A percentile compares a stretch with the other conserved stretches of the same genome.
phyloP scores from a whole-genome alignment of 2,888 invertebrate genomes.

The Cecidostiba fungosa region DNA sequence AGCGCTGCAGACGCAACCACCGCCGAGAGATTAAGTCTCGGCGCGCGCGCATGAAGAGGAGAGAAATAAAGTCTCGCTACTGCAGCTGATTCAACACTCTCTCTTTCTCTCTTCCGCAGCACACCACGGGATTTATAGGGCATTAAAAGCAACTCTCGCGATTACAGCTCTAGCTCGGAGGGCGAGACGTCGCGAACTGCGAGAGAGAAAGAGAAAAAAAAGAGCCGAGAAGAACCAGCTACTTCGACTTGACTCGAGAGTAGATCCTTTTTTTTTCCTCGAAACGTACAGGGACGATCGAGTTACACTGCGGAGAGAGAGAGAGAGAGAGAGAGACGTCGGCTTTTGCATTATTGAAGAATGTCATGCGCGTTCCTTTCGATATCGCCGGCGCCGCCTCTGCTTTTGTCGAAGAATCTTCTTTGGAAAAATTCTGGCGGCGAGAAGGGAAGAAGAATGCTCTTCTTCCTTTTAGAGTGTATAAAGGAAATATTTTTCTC shows the following conservation, averaged over 20 bases:
- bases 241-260: not conserved
- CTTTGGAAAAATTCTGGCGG: not conserved
- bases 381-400: not conserved
- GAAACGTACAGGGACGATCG: constrained; percentile 17
- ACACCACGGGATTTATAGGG: constrained; percentile 38
- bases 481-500: not conserved
- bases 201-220: not conserved
- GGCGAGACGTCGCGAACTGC: not conserved
- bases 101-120: not conserved
- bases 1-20: not conserved
- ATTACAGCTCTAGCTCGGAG: not conserved
- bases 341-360: constrained; percentile 56
- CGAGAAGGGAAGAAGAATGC: not conserved
- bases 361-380: constrained; percentile 37
- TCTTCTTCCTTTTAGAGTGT: not conserved
- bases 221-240: too few relatives aligned
- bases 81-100: constrained; percentile 51
- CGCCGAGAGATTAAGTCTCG: constrained; percentile 3
- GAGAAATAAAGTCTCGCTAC: constrained; percentile 23
- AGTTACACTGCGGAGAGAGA: constrained; percentile 23
- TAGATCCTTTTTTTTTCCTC: not conserved
- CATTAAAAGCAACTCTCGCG: constrained; percentile 48
- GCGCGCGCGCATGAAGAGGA: constrained; percentile 6
- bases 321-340: not conserved
- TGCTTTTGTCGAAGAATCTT: constrained; percentile 9